phyloP scores from a whole-genome alignment of 1,140 invertebrate species.

The Latrodectus geometricus region DNA sequence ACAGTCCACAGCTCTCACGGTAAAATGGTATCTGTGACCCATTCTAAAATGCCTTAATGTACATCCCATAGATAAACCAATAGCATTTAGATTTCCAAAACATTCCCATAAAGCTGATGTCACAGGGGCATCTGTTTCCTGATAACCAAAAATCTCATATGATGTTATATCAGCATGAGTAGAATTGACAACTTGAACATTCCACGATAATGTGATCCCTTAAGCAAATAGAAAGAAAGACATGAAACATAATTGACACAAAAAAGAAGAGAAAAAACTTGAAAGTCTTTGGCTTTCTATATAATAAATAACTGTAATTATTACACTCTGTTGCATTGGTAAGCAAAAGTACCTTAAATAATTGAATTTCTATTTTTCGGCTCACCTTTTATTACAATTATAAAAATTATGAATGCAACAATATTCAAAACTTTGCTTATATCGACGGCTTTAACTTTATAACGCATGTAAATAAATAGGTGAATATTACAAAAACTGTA shows the following conservation, averaged over 20 bases:
- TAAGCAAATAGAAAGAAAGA: not conserved
- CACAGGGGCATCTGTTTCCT: slow-evolving; percentile 75
- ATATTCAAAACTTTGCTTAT: too few relatives aligned
- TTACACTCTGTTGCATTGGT: too few relatives aligned
- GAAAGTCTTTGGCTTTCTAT: too few relatives aligned
- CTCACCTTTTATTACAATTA: too few relatives aligned
- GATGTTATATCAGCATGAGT: slow-evolving; percentile 79
- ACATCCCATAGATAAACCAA: slow-evolving; percentile 94
- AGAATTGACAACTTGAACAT: slow-evolving; percentile 76
- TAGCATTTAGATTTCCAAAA: slow-evolving; percentile 93
- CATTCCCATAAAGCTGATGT: slow-evolving; percentile 86
- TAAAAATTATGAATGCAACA: too few relatives aligned
- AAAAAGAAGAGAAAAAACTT: too few relatives aligned
- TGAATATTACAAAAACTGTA: too few relatives aligned
- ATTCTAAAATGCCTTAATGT: slow-evolving; percentile 89
- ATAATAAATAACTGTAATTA: too few relatives aligned
- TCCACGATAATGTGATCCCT: slow-evolving; percentile 67
- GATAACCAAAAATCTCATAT: slow-evolving; percentile 94
- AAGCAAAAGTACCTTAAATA: too few relatives aligned
- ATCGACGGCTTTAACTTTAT: too few relatives aligned
- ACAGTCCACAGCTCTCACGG: slow-evolving; percentile 77
- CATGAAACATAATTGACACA: not conserved
- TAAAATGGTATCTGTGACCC: slow-evolving; percentile 93
- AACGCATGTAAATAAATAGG: too few relatives aligned
- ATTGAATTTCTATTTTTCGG: too few relatives aligned